Base-by-base conservation (phyloP, 2,113 vertebrate genomes). In the Tinamus guttatus region DNA sequence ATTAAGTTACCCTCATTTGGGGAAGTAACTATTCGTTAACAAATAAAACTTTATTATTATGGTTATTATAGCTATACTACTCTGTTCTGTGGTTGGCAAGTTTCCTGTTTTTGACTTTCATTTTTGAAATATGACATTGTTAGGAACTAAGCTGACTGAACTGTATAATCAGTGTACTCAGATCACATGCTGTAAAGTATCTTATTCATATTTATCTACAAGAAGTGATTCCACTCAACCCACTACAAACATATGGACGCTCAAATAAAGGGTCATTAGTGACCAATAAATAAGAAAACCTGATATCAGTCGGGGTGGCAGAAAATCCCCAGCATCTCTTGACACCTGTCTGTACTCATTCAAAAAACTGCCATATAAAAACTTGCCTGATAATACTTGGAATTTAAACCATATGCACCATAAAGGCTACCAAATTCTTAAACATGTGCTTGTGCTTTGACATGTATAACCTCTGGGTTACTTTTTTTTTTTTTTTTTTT, bases 111-210 rank as follows among this genome's bases (percentile, higher is more conserved):
- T n/a, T 68, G 75, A 63, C 49, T 89, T 78, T 63, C 38, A 41
- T 19, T 77, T 93, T 54, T 83, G 85, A 95, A 93, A 70, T 49
- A 74, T 3, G 13, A 60, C 20, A 58, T 27, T 87, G 70, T 43
- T 54, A 89, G 47, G 49, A 84, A 73, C 58, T 28, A 70, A 91
- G 75, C 81, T 80, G 15, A 89, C 69, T 89, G 85, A 81, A 70
- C 43, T 51, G 24, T 49, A 22, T 87, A 69, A 90, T 82, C 70
- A 89, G 49, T 87, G 91, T 80, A 82, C 85, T 91, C 87, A 87
- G 67, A 87, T 87, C 51, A 70, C 15, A 81, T 41, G 38, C 59
- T 67, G 60, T 85, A 89, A 94, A 82, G 30, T 56, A 71, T 52
- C 49, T 65, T 81, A 77, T 70, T 89, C 59, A 27, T 34, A 62